These are phyloP conservation scores for Leontocebus nigricollis DNA, from an alignment of 2,797 vertebrate species.

Conservation along the genomic window DNA sequence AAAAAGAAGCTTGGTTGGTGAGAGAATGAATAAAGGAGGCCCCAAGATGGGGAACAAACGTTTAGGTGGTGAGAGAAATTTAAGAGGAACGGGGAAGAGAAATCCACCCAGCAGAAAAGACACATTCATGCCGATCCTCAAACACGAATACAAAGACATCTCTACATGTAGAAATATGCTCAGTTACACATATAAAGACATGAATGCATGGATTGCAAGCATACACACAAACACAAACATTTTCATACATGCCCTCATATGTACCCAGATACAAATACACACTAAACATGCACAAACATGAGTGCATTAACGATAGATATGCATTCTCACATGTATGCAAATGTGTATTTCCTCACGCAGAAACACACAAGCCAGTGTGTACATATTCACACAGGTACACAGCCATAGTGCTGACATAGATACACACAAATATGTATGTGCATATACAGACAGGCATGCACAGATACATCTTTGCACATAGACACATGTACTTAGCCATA, in stretches of 20 bases:
- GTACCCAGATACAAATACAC: no score
- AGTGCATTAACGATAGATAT: no score
- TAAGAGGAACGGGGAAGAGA: conserved; percentile 8
- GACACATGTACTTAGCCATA: conserved; percentile 7
- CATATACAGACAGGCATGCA: neutral
- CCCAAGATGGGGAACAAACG: neutral
- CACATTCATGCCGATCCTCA: neutral
- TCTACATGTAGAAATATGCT: no score
- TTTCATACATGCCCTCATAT: no score
- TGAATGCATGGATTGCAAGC: no score
- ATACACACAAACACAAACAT: no score
- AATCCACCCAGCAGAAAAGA: conserved; percentile 26
- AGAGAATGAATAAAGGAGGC: neutral
- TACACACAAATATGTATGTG: neutral
- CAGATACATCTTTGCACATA: neutral
- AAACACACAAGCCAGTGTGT: neutral
- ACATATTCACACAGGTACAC: neutral
- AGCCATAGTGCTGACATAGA: neutral
- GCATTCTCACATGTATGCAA: no score
- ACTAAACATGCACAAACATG: no score
- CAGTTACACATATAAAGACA: no score
- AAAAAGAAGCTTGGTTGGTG: neutral
- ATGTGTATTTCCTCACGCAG: neutral
- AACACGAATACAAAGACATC: no score
- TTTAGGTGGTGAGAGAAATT: conserved; percentile 14